Percentiles rank a stretch among this genome's conserved stretches.
phyloP scores from a whole-genome alignment of 2,113 vertebrate species.

The Chaenocephalus aceratus region DNA sequence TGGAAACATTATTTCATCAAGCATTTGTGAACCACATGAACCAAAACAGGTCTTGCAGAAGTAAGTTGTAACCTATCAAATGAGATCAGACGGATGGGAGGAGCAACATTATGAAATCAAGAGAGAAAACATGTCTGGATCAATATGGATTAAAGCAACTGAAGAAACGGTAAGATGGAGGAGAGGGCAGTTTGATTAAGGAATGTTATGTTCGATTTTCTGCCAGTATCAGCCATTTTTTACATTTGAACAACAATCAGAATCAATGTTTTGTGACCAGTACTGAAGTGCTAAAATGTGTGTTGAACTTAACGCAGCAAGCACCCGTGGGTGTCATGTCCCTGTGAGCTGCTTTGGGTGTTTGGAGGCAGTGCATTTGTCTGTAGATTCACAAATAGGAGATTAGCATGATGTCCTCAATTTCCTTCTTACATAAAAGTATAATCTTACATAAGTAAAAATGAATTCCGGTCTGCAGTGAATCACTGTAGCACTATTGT shows the following conservation, averaged over 20 bases:
- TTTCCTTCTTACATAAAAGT: background rate
- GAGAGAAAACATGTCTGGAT: constrained; percentile 1
- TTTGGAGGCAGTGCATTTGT: background rate
- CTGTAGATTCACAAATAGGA: background rate
- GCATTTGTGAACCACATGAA: constrained; percentile 21
- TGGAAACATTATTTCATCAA: constrained; percentile 25
- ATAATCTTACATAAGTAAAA: background rate
- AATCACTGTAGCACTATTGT: constrained; percentile 31
- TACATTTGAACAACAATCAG: background rate
- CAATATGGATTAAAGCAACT: constrained; percentile 15
- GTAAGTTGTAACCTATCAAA: constrained; percentile 24
- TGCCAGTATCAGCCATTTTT: background rate
- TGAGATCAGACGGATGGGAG: constrained; percentile 35
- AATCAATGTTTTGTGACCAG: background rate
- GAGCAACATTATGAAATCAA: background rate
- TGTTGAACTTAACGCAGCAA: constrained; percentile 8
- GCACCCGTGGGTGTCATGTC: background rate
- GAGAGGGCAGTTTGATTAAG: background rate
- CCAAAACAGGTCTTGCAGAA: constrained; percentile 37
- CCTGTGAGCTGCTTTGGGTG: background rate
- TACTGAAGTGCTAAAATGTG: background rate
- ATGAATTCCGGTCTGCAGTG: constrained; percentile 27
- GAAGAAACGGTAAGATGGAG: constrained; percentile 9
- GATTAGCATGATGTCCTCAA: background rate
- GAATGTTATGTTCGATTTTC: background rate